Percentiles rank a stretch among this genome's conserved stretches.
Conservation (phyloP, 2,113 vertebrate species). For the Rhinoptilus africanus region DNA sequence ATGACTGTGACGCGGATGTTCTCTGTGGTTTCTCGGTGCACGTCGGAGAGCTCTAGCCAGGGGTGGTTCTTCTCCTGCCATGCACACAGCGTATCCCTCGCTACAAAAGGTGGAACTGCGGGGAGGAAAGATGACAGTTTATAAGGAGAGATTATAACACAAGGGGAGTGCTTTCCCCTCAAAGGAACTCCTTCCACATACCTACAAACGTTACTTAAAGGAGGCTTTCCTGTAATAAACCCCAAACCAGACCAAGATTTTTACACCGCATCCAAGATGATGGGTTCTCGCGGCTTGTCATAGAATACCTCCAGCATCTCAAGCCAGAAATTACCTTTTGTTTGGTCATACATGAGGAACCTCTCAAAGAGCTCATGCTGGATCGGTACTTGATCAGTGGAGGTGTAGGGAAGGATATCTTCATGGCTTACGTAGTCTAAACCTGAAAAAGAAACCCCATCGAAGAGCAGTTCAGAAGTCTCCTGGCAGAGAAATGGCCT, state of each 20-base stretch:
- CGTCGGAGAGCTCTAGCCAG: conserved; percentile 96
- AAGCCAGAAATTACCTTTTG: conserved; percentile 82
- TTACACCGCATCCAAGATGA: not conserved
- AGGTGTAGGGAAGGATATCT: conserved; percentile 95
- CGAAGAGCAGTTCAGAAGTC: not conserved
- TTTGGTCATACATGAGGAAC: conserved; percentile 90
- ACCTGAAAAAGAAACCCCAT: conserved; percentile 72
- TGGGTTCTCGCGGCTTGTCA: not conserved
- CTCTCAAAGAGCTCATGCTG: conserved; percentile 97
- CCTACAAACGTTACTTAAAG: not conserved
- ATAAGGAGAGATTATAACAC: not conserved
- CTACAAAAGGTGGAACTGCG: conserved; percentile 86
- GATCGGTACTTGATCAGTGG: conserved; percentile 92
- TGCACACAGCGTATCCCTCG: conserved; percentile 90
- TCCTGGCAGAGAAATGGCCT: not conserved
- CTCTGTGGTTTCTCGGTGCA: conserved; percentile 95
- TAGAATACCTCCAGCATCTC: not conserved
- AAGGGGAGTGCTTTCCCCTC: not conserved
- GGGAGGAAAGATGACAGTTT: not conserved
- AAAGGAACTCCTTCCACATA: not conserved
- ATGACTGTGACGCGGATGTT: conserved; percentile 96
- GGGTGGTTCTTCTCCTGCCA: conserved; percentile 99
- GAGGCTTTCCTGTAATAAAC: not conserved
- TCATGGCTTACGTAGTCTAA: conserved; percentile 98
- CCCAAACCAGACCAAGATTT: not conserved